Base-by-base conservation (phyloP, 2,797 vertebrate species). In the Mormyrus hasselquistii region DNA sequence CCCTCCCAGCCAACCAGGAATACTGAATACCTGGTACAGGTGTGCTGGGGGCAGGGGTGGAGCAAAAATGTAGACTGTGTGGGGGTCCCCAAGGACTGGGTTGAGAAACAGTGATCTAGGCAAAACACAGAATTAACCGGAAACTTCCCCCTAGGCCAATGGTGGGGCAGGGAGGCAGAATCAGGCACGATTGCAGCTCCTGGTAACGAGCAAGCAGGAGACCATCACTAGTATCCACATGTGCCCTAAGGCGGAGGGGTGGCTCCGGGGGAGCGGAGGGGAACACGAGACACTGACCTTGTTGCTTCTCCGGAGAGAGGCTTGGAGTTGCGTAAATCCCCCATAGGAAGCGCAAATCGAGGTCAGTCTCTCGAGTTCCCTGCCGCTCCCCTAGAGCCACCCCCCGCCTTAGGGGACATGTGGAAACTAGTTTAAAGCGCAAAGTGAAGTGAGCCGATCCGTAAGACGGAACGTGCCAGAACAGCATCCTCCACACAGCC, bases 161-260 rank as follows among this genome's bases (percentile, higher is more conserved):
- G 90, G 85, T 50, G 62, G n/a, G 22, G 16, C 83, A 76, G 76
- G 34, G 59, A 50, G 88, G 25, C 16, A n/a, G 79, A 38, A 19
- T 59, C 50, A 69, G 88, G 10, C 44, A 55, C 79, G 53, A 90
- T 59, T 87, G 89, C 89, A 89, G 86, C 55, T 49, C n/a, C 87
- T 10, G 47, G 88, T 83, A 87, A 65, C 47, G 62, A 83, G 25
- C 29, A 88, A 88, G 73, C 38, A 52, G 62, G 89, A 87, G 53
- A 47, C 10, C 25, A 69, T 55, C 88, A 90, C 69, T 38, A 89
- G 86, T 29, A 0, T 29, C 25, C 25, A 29, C 1, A 29, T 29
- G 25, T 29, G 25, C 25, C 25, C 25, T 29, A 29, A 29, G 25
- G 25, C 1, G 25, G 25, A 29, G 25, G 25, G 25, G 25, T 29